Percentiles rank a stretch among this genome's conserved stretches.
Evolutionary conservation across 2,797 vertebrate genomes (phyloP).

Genomic region (Onychomys torridus): DNA sequence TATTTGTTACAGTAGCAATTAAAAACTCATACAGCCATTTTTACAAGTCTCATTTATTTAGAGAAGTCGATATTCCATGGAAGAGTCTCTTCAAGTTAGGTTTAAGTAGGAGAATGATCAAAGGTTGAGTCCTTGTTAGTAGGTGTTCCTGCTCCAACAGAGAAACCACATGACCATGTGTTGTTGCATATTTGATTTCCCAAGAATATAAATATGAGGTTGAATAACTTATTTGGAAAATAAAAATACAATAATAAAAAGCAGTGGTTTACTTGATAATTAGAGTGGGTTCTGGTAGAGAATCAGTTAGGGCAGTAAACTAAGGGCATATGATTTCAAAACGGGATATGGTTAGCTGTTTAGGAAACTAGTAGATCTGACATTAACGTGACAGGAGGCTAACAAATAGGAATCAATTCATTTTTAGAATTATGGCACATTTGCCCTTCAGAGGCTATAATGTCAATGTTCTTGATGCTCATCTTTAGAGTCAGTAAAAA

Average conservation of each 20-base stretch:
- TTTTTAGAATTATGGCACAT: neutral
- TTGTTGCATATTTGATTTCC: neutral
- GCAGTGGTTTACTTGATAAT: neutral
- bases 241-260: neutral
- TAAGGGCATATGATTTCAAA: neutral
- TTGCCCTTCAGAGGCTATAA: neutral
- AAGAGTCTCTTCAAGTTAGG: neutral
- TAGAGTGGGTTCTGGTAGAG: neutral
- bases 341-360: too few species aligned
- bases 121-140: neutral
- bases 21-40: neutral
- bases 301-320: neutral
- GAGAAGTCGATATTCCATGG: neutral
- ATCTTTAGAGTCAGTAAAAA: neutral
- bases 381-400: neutral
- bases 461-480: neutral
- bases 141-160: neutral
- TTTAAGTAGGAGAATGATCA: neutral
- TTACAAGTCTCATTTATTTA: neutral
- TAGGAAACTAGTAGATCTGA: neutral
- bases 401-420: neutral
- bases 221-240: neutral
- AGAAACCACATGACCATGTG: neutral
- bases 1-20: neutral
- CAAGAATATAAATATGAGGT: neutral